Conservation (phyloP, 1,140 invertebrate genomes). For the Formica selysi region DNA sequence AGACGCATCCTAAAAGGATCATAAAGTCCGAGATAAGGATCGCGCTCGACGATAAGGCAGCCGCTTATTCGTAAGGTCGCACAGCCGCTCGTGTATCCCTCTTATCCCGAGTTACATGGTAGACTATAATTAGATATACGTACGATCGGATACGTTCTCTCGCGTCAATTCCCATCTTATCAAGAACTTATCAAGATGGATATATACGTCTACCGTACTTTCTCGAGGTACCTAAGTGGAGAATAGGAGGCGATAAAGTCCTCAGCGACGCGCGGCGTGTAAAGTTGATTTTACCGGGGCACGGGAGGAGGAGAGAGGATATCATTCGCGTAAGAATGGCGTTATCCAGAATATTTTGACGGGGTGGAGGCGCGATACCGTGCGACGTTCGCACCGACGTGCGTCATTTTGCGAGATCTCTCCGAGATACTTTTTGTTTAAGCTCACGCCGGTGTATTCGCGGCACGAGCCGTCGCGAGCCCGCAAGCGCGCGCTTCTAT, state of each 20-base stretch:
- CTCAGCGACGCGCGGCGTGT: neutral
- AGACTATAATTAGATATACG: slow-evolving; percentile 17
- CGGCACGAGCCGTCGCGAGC: slow-evolving; percentile 39
- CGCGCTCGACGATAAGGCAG: slow-evolving; percentile 24
- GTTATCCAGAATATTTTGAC: slow-evolving; percentile 25
- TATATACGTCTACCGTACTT: neutral
- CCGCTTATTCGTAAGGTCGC: slow-evolving; percentile 19
- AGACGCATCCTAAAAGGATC: slow-evolving; percentile 63
- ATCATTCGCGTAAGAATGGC: neutral
- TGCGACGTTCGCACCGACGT: neutral
- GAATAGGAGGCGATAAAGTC: slow-evolving; percentile 5
- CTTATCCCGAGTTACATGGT: neutral
- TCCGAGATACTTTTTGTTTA: slow-evolving; percentile 38
- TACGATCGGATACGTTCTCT: neutral
- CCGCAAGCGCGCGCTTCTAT: slow-evolving; percentile 44
- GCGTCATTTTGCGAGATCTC: slow-evolving; percentile 32
- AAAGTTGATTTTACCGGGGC: neutral
- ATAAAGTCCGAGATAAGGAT: slow-evolving; percentile 64
- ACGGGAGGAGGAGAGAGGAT: neutral
- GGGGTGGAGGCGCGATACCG: too few relatives aligned
- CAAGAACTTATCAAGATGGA: neutral
- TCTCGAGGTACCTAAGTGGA: neutral
- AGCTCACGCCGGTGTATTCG: slow-evolving; percentile 31
- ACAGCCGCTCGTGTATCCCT: neutral
- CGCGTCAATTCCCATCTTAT: neutral